Evolutionary conservation across 2,888 invertebrate species (phyloP).

Genomic region (Heliconius aoede): DNA sequence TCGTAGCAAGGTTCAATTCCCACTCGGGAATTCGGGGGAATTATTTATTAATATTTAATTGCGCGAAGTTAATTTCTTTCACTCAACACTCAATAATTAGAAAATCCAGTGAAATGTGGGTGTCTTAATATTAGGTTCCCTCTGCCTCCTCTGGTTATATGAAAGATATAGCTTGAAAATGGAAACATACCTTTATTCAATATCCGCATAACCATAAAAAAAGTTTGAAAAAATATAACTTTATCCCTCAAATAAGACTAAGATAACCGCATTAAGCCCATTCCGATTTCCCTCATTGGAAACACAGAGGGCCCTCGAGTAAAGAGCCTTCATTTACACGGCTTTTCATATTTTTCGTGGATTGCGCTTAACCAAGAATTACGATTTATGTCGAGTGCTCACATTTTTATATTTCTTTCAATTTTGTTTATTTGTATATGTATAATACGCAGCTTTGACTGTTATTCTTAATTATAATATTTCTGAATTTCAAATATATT

Average conservation of each 20-base stretch:
- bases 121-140: too few relatives aligned
- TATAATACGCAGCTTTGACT: background rate
- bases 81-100: too few relatives aligned
- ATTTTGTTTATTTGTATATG: slow-evolving; percentile 24
- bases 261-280: slow-evolving; percentile 50
- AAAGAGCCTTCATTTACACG: slow-evolving; percentile 50
- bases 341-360: slow-evolving; percentile 47
- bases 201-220: background rate
- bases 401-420: slow-evolving; percentile 30
- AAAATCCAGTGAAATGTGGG: too few relatives aligned
- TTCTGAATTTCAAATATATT: background rate
- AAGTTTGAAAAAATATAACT: background rate
- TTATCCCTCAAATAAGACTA: slow-evolving; percentile 17
- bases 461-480: background rate
- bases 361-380: slow-evolving; percentile 43
- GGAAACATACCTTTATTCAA: too few relatives aligned
- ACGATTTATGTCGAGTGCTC: slow-evolving; percentile 29
- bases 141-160: too few relatives aligned
- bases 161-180: too few relatives aligned
- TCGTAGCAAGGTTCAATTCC: too few relatives aligned
- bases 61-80: too few relatives aligned
- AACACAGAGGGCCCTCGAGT: slow-evolving; percentile 47
- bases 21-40: too few relatives aligned
- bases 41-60: too few relatives aligned
- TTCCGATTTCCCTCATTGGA: slow-evolving; percentile 48